These are phyloP conservation scores for Myxocyprinus asiaticus DNA, from an alignment of 2,113 vertebrate genomes.

Conservation along the genomic window DNA sequence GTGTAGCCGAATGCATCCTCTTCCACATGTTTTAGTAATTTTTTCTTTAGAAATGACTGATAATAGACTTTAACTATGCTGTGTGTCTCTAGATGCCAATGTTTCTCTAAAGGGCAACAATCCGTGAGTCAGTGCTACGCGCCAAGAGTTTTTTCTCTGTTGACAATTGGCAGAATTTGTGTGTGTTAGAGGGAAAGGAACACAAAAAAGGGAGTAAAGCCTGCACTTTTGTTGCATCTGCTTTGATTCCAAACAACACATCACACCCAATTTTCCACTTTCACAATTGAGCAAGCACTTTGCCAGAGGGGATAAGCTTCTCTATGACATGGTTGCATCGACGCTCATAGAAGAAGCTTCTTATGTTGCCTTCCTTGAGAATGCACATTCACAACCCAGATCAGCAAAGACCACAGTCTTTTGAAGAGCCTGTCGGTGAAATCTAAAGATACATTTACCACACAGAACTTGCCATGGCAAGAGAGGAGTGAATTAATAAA, in stretches of 20 bases:
- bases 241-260: conserved; percentile 57
- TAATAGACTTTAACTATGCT: conserved; percentile 27
- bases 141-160: conserved; percentile 32
- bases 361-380: conserved; percentile 17
- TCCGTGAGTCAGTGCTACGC: conserved; percentile 45
- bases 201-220: conserved; percentile 25
- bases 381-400: neutral
- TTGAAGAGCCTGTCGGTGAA: conserved; percentile 18
- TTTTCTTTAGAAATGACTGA: neutral
- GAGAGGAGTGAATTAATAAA: conserved; percentile 20
- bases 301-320: conserved; percentile 43
- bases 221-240: conserved; percentile 33
- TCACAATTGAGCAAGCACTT: conserved; percentile 53
- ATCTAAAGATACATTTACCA: neutral
- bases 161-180: conserved; percentile 50
- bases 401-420: conserved; percentile 30
- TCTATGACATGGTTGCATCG: conserved; percentile 31
- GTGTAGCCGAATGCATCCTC: neutral
- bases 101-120: conserved; percentile 34
- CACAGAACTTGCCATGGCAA: neutral
- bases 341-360: conserved; percentile 1
- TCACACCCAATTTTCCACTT: conserved; percentile 58
- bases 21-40: neutral
- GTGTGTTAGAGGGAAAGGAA: conserved; percentile 14
- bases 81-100: conserved; percentile 19